Conservation (phyloP, 2,888 invertebrate species). For the Agrypnus murinus region DNA sequence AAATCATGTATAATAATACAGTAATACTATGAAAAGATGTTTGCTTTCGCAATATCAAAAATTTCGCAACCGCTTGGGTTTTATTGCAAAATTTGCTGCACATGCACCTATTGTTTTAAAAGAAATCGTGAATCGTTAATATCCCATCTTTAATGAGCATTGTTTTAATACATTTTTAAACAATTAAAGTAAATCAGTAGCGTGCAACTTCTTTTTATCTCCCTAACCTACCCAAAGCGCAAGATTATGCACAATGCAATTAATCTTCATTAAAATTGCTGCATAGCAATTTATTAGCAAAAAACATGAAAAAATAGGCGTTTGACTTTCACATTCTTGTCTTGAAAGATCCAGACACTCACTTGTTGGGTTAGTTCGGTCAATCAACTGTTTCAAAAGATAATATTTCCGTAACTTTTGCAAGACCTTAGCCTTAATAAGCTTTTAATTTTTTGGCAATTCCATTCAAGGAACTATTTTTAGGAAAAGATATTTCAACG, state of each 20-base stretch:
- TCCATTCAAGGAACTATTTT: no score
- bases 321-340: constrained; percentile 26
- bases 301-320: constrained; percentile 8
- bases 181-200: not conserved
- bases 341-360: not conserved
- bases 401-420: constrained; percentile 23
- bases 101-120: constrained; percentile 12
- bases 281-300: no score
- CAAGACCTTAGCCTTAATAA: constrained; percentile 24
- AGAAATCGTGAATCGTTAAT: not conserved
- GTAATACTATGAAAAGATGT: constrained; percentile 13
- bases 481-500: no score
- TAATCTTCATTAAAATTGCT: no score
- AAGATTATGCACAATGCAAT: constrained; percentile 12
- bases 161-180: not conserved
- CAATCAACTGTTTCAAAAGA: constrained; percentile 26
- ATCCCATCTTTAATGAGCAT: no score
- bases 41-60: constrained; percentile 2
- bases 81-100: constrained; percentile 15
- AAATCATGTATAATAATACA: constrained; percentile 20
- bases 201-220: no score
- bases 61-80: not conserved
- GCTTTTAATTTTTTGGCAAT: no score
- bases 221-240: not conserved
- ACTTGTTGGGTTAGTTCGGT: constrained; percentile 21